Base-by-base conservation (phyloP, 2,797 vertebrate species). In the Rhabdophis nuchalis region DNA sequence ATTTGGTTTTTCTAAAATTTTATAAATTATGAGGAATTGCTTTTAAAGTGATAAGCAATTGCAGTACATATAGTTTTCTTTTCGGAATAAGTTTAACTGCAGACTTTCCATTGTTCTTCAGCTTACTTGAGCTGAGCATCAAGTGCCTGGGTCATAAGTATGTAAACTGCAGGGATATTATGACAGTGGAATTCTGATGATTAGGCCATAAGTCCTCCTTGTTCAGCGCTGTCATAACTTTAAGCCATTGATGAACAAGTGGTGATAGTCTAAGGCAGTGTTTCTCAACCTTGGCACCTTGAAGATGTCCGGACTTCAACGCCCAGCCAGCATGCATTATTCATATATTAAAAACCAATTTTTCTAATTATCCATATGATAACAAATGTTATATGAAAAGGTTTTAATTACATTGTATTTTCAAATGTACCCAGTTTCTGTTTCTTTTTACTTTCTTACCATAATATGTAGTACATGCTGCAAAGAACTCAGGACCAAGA, bases 401-500 rank as follows among this genome's bases (percentile, higher is more conserved):
- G 14, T 89, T 54, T 86, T 46, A 91, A 77, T 58, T 88, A 7
- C 25, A 32, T 56, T 6, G 20, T 41, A 86, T 72, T 50, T 86
- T 52, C 53, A 91, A 52, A 36, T n/a, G 25, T 32, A 89, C n/a
- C 32, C 95, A 89, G n/a, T 20, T 82, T 54, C 86, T 88, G 12
- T 94, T 32, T 93, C 57, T 56, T 90, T 93, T 20, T 68, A 53
- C 36, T 96, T 95, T 94, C 89, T 94, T 85, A 32, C 1, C 54
- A 6, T 95, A 93, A 6, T 90, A 13, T 95, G 11, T 94, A 99
- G 99, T 99, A 99, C 96, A 99, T 99, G 99, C 97, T 99, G 5
- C 98, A 98, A 93, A 98, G 99, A 93, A 99, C 99, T 29, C 99
- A 99, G 96, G 99, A 99, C 97, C 99, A 98, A 94, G 99, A 99